Percentiles rank a stretch among this genome's conserved stretches.
phyloP scores from a whole-genome alignment of 1,140 invertebrate genomes.

The Hylaeus anthracinus region DNA sequence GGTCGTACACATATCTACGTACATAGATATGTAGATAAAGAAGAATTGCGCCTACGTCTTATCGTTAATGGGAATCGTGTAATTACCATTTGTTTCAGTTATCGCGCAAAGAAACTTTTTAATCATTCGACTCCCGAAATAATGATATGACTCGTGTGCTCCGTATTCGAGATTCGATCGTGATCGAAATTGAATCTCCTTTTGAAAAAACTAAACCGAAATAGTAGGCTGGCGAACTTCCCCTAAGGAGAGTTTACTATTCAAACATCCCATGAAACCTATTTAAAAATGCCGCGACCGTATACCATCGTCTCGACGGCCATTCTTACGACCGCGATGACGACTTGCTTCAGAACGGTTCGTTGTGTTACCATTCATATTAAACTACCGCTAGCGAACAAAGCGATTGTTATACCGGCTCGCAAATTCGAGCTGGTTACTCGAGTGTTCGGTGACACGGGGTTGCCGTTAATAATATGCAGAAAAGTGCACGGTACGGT shows the following conservation, averaged over 20 bases:
- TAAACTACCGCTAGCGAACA: constrained; percentile 13
- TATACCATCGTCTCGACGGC: neutral
- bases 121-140: no score
- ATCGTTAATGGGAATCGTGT: no score
- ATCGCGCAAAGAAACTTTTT: no score
- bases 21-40: neutral
- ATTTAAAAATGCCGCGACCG: constrained; percentile 49
- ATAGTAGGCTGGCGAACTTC: constrained; percentile 38
- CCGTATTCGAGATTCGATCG: constrained; percentile 19
- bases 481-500: neutral
- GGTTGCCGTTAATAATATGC: neutral
- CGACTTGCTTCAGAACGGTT: constrained; percentile 20
- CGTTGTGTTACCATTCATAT: constrained; percentile 44
- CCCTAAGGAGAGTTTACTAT: constrained; percentile 43
- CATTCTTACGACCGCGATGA: neutral
- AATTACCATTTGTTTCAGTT: no score
- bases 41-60: no score
- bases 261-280: constrained; percentile 9
- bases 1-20: neutral
- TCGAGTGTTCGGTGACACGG: neutral
- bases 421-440: neutral
- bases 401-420: constrained; percentile 14
- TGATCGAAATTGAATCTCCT: constrained; percentile 24
- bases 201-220: constrained; percentile 35
- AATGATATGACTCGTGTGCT: neutral